Evolutionary conservation across 2,113 vertebrate genomes (phyloP), one percentile per base, ranked within the genome.

Genomic region (Mastomys coucha): DNA sequence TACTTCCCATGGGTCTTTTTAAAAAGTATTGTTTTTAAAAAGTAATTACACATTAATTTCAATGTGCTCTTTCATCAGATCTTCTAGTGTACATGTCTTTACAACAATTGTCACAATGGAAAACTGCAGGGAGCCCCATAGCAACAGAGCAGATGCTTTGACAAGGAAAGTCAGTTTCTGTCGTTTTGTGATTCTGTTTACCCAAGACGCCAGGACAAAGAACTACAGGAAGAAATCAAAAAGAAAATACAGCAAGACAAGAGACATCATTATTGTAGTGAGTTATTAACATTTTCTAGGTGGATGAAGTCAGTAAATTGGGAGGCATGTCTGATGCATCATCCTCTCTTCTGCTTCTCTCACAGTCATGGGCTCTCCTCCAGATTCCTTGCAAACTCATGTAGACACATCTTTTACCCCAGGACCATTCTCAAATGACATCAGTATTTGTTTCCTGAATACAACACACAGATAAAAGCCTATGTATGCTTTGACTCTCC

Each of bases 11-110:
- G 42, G 56, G 24, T 84, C 45, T 45, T 67, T 75, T 97, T 96
- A 31, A 78, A 97, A 96, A 75, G 7, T 60, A 58, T 14, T 60
- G 36, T 88, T 96, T 39, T 89, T 95, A 53, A 97, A 63, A 97
- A 16, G 39, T 95, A 97, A 98, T 96, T 96, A 97, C 91, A 93
- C 31, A 96, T 92, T 89, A 78, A 31, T 96, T 98, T 98, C 87
- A 96, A 97, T 92, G 73, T 98, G 96, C 94, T 91, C 92, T 98
- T 97, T 97, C 88, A 95, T 89, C 39, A 70, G 53, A 91, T 96
- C 93, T 97, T 95, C 91, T 87, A 75, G 95, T 92, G 90, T 94
- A 76, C 78, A 4, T 78, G 92, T 86, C 85, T 98, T 98, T 77
- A 87, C 87, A 97, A 97, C 94, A 97, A 97, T 96, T 95, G n/a